A percentile compares a stretch with the other conserved stretches of the same genome.
Conservation (phyloP, 1,140 invertebrate genomes). For the Yoshiicerus persimilis region DNA sequence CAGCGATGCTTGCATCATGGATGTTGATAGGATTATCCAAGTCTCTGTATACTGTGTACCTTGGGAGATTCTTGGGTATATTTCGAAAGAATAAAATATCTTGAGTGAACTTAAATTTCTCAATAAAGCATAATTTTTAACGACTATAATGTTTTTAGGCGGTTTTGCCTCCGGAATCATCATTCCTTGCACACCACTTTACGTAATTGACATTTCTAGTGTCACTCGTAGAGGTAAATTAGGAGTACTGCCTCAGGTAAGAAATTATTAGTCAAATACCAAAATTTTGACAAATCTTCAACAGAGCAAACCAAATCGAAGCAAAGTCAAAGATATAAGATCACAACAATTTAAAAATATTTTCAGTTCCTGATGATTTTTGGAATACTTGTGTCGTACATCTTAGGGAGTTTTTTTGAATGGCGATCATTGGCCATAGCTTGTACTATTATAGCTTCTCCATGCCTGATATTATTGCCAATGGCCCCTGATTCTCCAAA, state of each 20-base stretch:
- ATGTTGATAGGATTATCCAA: constrained; percentile 25
- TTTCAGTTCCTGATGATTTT: constrained; percentile 36
- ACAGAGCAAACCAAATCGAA: no score
- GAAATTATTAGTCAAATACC: no score
- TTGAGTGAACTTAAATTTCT: background rate
- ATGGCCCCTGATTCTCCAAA: constrained; percentile 31
- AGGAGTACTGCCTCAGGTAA: constrained; percentile 39
- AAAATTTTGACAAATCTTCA: no score
- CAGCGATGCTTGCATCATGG: constrained; percentile 34
- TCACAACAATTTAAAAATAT: background rate
- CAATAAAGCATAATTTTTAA: no score
- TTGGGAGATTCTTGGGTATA: constrained; percentile 40
- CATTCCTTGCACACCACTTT: constrained; percentile 32
- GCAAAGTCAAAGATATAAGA: no score
- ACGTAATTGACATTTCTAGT: constrained; percentile 35
- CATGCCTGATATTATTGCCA: background rate
- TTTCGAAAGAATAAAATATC: background rate
- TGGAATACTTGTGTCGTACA: constrained; percentile 37
- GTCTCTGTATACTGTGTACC: background rate
- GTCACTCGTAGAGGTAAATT: constrained; percentile 20
- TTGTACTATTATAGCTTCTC: background rate
- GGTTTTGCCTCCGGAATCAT: constrained; percentile 34
- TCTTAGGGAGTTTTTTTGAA: constrained; percentile 31
- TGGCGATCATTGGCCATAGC: constrained; percentile 31
- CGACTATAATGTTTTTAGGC: no score